Evolutionary conservation across 2,888 invertebrate species (phyloP).

Genomic region (Protodeltote pygarga): DNA sequence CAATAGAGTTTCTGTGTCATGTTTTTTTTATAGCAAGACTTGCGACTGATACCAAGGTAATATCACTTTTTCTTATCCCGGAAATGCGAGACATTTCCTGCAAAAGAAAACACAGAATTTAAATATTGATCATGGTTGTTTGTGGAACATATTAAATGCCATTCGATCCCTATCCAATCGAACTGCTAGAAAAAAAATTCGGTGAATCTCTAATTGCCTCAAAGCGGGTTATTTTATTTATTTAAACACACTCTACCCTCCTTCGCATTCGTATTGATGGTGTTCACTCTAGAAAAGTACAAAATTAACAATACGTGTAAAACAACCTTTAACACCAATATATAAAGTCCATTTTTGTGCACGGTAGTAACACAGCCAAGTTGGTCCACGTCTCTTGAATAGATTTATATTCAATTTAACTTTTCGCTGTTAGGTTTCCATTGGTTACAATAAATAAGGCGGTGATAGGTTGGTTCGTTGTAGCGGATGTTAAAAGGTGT

Average conservation of each 20-base stretch:
- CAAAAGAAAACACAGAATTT: too few species aligned
- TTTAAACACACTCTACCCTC: slow-evolving; percentile 62
- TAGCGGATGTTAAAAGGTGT: slow-evolving; percentile 32
- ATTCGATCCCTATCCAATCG: slow-evolving; percentile 32
- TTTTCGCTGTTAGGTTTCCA: slow-evolving; percentile 60
- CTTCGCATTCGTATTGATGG: slow-evolving; percentile 54
- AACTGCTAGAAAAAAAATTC: slow-evolving; percentile 42
- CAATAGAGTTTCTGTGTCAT: too few species aligned
- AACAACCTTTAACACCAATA: not conserved
- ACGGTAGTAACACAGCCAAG: not conserved
- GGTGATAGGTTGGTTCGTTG: slow-evolving; percentile 35
- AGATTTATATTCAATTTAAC: slow-evolving; percentile 70
- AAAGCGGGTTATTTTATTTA: slow-evolving; percentile 63
- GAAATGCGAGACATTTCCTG: too few species aligned
- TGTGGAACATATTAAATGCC: slow-evolving; percentile 7
- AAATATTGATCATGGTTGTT: slow-evolving; percentile 13
- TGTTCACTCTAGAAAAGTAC: slow-evolving; percentile 26
- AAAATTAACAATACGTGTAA: slow-evolving; percentile 2
- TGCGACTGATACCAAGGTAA: too few species aligned
- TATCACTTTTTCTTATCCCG: too few species aligned
- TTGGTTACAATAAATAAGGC: slow-evolving; percentile 57
- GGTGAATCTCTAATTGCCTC: slow-evolving; percentile 59
- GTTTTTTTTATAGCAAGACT: too few species aligned
- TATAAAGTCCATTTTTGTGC: slow-evolving; percentile 6
- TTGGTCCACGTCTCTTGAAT: slow-evolving; percentile 44